These are phyloP conservation scores for Epinotia nisella DNA, from an alignment of 2,888 invertebrate genomes.

Conservation along the genomic window DNA sequence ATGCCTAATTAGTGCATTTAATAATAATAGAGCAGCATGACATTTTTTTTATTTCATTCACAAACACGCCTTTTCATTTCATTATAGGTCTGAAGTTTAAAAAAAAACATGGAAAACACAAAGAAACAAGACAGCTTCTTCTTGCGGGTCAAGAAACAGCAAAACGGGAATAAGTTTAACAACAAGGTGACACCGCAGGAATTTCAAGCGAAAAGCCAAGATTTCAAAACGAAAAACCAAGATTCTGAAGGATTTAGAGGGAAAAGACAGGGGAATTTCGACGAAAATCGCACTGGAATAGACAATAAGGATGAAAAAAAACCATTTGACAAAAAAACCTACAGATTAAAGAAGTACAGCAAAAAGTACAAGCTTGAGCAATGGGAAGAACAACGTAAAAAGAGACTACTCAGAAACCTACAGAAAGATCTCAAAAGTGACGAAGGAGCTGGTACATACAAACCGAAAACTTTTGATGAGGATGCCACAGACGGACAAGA, in stretches of 20 bases:
- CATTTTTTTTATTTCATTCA: constrained; percentile 53
- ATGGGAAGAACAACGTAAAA: constrained; percentile 88
- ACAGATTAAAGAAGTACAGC: constrained; percentile 88
- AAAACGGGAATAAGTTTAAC: constrained; percentile 46
- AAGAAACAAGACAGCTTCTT: constrained; percentile 71
- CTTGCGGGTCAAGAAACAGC: constrained; percentile 60
- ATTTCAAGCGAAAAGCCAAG: constrained; percentile 49
- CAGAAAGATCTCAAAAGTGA: constrained; percentile 84
- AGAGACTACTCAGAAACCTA: constrained; percentile 82
- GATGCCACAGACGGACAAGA: constrained; percentile 63
- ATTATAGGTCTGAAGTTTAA: constrained; percentile 73
- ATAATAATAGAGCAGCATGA: constrained; percentile 12
- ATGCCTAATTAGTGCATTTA: neutral
- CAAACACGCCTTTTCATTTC: constrained; percentile 82
- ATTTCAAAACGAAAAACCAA: constrained; percentile 26
- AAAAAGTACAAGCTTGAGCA: constrained; percentile 88
- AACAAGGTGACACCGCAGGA: constrained; percentile 46
- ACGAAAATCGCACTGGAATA: constrained; percentile 59
- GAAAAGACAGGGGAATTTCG: constrained; percentile 64
- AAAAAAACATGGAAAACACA: constrained; percentile 63
- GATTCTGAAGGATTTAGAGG: constrained; percentile 44
- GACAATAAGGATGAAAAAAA: constrained; percentile 46
- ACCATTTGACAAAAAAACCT: constrained; percentile 87
- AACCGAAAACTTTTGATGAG: constrained; percentile 81
- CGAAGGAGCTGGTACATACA: constrained; percentile 70